phyloP scores from a whole-genome alignment of 2,888 invertebrate genomes.

The Platypus cylindrus region DNA sequence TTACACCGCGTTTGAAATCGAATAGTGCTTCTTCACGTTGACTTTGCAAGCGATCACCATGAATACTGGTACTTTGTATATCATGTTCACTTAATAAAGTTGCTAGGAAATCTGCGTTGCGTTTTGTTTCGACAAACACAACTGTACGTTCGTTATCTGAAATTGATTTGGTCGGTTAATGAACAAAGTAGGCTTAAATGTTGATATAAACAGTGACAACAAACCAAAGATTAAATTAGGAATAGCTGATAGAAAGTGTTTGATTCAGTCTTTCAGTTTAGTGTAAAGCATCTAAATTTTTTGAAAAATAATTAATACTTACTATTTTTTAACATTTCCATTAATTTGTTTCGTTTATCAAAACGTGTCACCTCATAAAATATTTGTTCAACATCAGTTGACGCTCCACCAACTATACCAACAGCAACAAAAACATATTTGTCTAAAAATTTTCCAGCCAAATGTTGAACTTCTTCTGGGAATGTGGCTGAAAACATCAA shows the following conservation, averaged over 20 bases:
- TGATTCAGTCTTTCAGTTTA: no score
- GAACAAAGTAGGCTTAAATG: no score
- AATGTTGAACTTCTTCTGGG: conserved; percentile 56
- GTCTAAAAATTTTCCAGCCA: conserved; percentile 66
- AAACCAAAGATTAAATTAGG: no score
- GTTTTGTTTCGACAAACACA: conserved; percentile 85
- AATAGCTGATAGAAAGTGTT: no score
- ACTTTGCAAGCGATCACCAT: conserved; percentile 58
- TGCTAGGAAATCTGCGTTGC: conserved; percentile 83
- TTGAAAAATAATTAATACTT: conserved; percentile 15
- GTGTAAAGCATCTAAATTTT: no score
- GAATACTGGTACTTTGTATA: conserved; percentile 58
- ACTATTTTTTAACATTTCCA: conserved; percentile 51
- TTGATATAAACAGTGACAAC: no score
- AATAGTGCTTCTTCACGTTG: conserved; percentile 55
- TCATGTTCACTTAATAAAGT: conserved; percentile 67
- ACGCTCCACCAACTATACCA: conserved; percentile 88
- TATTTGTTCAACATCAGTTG: conserved; percentile 75
- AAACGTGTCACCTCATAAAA: conserved; percentile 64
- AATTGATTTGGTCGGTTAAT: no score
- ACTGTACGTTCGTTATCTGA: conserved; percentile 42
- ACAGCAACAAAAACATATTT: conserved; percentile 80
- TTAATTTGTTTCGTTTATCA: conserved; percentile 43
- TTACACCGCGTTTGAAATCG: conserved; percentile 32
- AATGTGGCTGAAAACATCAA: conserved; percentile 73